Conservation (phyloP, 2,797 vertebrate genomes). For the Squalus acanthias region DNA sequence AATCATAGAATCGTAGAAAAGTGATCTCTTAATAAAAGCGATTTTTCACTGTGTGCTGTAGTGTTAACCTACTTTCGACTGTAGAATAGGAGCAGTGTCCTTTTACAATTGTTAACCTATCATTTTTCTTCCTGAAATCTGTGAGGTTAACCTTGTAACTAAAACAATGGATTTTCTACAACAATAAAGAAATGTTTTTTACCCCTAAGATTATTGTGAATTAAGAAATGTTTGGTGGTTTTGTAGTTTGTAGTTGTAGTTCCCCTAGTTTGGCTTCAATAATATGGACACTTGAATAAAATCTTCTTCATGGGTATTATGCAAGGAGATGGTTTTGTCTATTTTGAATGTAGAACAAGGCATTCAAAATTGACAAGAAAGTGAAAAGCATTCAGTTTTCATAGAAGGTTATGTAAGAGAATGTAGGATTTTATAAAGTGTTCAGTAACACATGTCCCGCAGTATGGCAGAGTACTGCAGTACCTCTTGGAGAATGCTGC, state of each 20-base stretch:
- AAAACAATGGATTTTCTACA: not conserved
- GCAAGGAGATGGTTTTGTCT: not conserved
- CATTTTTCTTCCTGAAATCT: not conserved
- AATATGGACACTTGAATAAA: not conserved
- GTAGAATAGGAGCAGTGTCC: not conserved
- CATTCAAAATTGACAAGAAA: not conserved
- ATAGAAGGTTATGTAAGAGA: not conserved
- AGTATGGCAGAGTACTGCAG: not conserved
- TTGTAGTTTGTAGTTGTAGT: not conserved
- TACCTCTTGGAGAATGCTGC: not conserved
- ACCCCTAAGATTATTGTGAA: too few relatives aligned
- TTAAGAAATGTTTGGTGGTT: not conserved
- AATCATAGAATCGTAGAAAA: not conserved
- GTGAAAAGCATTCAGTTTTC: not conserved
- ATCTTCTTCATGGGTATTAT: not conserved
- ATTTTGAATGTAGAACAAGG: not conserved
- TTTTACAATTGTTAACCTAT: not conserved
- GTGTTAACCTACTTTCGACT: not conserved
- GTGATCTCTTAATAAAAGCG: not conserved
- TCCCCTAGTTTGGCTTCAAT: not conserved
- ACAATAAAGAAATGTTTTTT: not conserved
- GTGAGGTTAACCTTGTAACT: not conserved
- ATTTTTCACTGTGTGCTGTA: not conserved
- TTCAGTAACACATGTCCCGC: too few relatives aligned
- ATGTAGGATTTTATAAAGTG: not conserved